These are phyloP conservation scores for Pelochelys cantorii DNA, from an alignment of 2,797 vertebrate species.

Conservation along the genomic window DNA sequence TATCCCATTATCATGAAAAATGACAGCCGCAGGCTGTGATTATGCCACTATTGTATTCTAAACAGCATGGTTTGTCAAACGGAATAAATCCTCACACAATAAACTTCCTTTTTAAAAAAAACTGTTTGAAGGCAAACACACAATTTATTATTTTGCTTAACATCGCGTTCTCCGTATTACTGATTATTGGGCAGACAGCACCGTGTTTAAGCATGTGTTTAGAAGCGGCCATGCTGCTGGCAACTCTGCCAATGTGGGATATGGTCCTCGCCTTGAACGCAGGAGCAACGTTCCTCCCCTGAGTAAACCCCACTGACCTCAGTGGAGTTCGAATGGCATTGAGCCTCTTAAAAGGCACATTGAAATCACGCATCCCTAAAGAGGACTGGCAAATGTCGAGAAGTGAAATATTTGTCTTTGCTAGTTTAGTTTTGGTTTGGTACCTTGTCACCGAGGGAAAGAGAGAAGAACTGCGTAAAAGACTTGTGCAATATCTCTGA, in stretches of 20 bases:
- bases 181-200: conserved; percentile 56
- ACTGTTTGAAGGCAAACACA: conserved; percentile 74
- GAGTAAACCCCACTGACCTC: accelerated
- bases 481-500: neutral
- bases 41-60: conserved; percentile 94
- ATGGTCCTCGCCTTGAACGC: neutral
- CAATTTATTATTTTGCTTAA: conserved; percentile 79
- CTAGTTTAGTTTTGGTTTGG: neutral
- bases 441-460: conserved; percentile 14
- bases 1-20: conserved; percentile 90
- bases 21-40: conserved; percentile 90
- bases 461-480: conserved; percentile 45
- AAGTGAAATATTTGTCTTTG: neutral
- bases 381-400: neutral
- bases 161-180: conserved; percentile 62
- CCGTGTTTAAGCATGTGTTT: conserved; percentile 77
- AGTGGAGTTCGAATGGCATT: neutral
- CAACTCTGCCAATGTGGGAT: conserved; percentile 19
- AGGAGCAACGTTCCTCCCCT: neutral
- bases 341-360: neutral
- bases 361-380: neutral
- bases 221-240: neutral
- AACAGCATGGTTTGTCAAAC: conserved; percentile 94
- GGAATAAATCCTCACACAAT: conserved; percentile 82
- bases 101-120: conserved; percentile 44